Evolutionary conservation across 1,140 invertebrate genomes (phyloP).

Genomic region (Portunus trituberculatus): DNA sequence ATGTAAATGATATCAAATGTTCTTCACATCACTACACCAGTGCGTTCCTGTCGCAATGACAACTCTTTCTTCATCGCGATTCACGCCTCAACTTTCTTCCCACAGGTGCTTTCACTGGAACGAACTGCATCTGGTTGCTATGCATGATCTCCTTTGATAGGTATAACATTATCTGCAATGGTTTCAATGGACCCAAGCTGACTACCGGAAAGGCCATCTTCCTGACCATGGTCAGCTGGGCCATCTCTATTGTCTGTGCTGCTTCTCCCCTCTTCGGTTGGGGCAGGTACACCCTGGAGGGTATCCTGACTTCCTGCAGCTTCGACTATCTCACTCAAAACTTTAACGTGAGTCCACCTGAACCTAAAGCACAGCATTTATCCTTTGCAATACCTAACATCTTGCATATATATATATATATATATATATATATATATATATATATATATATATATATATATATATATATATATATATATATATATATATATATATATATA

Average conservation of each 20-base stretch:
- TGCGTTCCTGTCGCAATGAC: too few species aligned
- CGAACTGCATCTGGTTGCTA: slow-evolving; percentile 78
- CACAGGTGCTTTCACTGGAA: slow-evolving; percentile 79
- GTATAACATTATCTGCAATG: slow-evolving; percentile 79
- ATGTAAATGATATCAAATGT: too few species aligned
- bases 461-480: too few species aligned
- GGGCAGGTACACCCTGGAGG: slow-evolving; percentile 79
- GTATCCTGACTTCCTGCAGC: slow-evolving; percentile 78
- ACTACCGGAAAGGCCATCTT: too few species aligned
- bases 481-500: too few species aligned
- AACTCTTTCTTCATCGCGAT: too few species aligned
- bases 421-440: too few species aligned
- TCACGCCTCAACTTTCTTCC: neutral
- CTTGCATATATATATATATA: too few species aligned
- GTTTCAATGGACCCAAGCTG: slow-evolving; percentile 78
- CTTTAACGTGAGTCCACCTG: slow-evolving; percentile 54
- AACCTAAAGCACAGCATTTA: neutral
- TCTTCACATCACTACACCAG: too few species aligned
- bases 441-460: too few species aligned
- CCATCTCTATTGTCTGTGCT: slow-evolving; percentile 78
- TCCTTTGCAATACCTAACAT: neutral
- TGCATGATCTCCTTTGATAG: slow-evolving; percentile 79
- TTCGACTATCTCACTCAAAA: slow-evolving; percentile 78
- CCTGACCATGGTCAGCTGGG: slow-evolving; percentile 78
- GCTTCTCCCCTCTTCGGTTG: slow-evolving; percentile 79